Base-by-base conservation (phyloP, 2,888 invertebrate species). In the Ypsolopha sequella region DNA sequence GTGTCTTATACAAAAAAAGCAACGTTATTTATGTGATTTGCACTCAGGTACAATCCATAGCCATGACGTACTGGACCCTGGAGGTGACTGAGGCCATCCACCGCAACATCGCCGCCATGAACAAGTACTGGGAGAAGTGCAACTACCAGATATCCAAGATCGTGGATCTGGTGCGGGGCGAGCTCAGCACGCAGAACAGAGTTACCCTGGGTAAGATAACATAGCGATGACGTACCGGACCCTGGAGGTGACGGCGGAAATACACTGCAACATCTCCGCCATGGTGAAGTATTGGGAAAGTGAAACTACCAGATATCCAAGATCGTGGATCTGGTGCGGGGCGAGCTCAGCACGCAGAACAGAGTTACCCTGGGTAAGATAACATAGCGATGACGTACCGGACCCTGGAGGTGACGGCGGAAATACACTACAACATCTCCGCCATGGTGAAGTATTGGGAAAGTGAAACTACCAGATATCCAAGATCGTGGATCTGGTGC, bases 1-100 rank as follows among this genome's bases (percentile, higher is more conserved):
- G 24, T 24, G 24, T 24, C 24, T 24, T 24, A 24, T 24, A 4
- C 4, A 24, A 4, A 24, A 24, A 24, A n/a, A n/a, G n/a, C n/a
- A n/a, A n/a, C n/a, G n/a, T n/a, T n/a, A n/a, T n/a, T n/a, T n/a
- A n/a, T n/a, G n/a, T n/a, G n/a, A n/a, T n/a, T n/a, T n/a, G n/a
- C n/a, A n/a, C 24, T 24, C 60, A 88, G 89, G 89, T 95, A 0
- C 92, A 97, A 73, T 93, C 94, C 62, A 93, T 93, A 52, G 91
- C 93, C 9, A 92, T 95, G 82, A 92, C 94, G 0, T 96, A 92
- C 68, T 98, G 98, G 98, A 98, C 98, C 0, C 84, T 89, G 0
- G 94, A 96, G 72, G 93, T 97, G n/a, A 94, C 95, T 0, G 89
- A 91, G 51, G 91, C 94, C 1, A 93, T 97, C 54, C 75, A 88